Percentiles rank a stretch among this genome's conserved stretches.
Evolutionary conservation across 2,113 vertebrate genomes (phyloP).

Genomic region (Coracopsis vasa): DNA sequence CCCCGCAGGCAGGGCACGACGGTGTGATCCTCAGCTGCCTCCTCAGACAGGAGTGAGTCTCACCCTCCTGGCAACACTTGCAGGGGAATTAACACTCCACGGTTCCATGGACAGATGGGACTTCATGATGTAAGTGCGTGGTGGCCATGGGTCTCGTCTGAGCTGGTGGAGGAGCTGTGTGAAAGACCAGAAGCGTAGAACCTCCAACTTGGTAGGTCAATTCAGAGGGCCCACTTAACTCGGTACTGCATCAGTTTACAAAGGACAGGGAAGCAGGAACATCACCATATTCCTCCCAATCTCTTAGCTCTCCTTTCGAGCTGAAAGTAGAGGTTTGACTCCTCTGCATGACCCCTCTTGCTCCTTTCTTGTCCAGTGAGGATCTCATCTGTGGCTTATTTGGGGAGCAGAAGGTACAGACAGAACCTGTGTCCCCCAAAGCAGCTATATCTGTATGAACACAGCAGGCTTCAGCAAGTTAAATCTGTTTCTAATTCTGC

Average conservation of each 20-base stretch:
- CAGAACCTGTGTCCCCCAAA: neutral
- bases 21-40: neutral
- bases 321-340: neutral
- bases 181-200: neutral
- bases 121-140: neutral
- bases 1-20: neutral
- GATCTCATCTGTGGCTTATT: neutral
- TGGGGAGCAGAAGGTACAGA: neutral
- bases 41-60: neutral
- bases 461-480: neutral
- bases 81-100: neutral
- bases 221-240: neutral
- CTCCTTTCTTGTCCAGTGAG: neutral
- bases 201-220: neutral
- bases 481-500: neutral
- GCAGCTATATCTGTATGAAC: neutral
- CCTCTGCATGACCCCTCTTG: neutral
- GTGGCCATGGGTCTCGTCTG: neutral
- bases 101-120: neutral
- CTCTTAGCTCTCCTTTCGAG: neutral
- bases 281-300: neutral
- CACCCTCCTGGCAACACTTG: neutral
- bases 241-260: neutral
- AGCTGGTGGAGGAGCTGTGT: neutral
- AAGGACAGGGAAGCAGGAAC: neutral